Evolutionary conservation across 2,888 invertebrate species (phyloP).

Genomic region (Andrena marginata): DNA sequence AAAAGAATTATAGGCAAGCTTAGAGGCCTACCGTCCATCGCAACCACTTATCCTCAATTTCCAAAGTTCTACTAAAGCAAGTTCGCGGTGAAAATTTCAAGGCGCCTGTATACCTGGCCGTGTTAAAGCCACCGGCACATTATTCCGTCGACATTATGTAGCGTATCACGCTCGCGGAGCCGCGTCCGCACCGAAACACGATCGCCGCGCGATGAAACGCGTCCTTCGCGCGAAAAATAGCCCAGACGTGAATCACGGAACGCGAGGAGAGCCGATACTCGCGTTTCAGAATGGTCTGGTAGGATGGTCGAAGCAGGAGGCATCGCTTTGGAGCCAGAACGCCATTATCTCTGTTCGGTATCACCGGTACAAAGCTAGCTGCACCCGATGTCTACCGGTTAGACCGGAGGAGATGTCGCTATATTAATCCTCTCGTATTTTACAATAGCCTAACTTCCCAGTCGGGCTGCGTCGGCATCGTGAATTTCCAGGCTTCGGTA

Average conservation of each 20-base stretch:
- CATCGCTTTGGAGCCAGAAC: conserved; percentile 1
- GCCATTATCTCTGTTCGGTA: conserved; percentile 7
- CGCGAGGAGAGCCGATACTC: not conserved
- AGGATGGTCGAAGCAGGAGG: conserved; percentile 17
- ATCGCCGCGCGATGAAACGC: conserved; percentile 2
- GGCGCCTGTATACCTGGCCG: not conserved
- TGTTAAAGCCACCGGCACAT: not conserved
- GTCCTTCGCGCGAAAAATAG: conserved; percentile 35
- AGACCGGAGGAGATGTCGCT: not conserved
- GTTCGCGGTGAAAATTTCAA: not conserved
- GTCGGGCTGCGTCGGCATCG: not conserved
- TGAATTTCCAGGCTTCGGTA: not conserved
- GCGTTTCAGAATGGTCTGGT: too few species aligned
- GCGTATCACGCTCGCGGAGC: not conserved
- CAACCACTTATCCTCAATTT: not conserved
- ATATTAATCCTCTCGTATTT: conserved; percentile 23
- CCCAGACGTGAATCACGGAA: conserved; percentile 26
- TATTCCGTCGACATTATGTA: not conserved
- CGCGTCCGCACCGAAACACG: conserved; percentile 5
- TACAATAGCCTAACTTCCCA: not conserved
- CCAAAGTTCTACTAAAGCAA: not conserved
- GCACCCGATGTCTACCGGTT: conserved; percentile 1
- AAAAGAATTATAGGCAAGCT: too few species aligned
- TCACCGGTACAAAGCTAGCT: conserved; percentile 28
- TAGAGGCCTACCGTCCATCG: too few species aligned